These are phyloP conservation scores for Amniataba percoides DNA, from an alignment of 2,797 vertebrate genomes.

Conservation along the genomic window DNA sequence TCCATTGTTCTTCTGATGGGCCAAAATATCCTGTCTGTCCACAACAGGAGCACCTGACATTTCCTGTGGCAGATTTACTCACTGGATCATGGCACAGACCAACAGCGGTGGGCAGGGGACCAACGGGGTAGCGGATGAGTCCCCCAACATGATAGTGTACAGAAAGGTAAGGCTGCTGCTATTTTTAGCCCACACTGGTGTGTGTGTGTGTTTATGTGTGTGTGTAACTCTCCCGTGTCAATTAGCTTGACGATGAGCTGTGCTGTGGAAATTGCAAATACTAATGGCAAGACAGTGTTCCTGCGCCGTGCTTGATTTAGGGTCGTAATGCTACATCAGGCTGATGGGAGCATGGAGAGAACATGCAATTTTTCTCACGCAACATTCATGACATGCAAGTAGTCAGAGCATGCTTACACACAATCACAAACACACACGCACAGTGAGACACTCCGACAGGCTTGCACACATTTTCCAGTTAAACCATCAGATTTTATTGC, in stretches of 20 bases:
- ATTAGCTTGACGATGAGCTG: slow-evolving; percentile 61
- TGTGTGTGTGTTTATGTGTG: slow-evolving; percentile 32
- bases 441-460: not conserved
- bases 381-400: slow-evolving; percentile 33
- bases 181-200: slow-evolving; percentile 67
- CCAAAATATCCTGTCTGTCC: slow-evolving; percentile 68
- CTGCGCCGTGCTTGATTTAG: slow-evolving; percentile 54
- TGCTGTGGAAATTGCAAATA: slow-evolving; percentile 48
- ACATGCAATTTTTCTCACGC: slow-evolving; percentile 36
- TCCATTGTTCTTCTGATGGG: slow-evolving; percentile 54
- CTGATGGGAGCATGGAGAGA: slow-evolving; percentile 40
- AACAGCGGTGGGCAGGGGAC: slow-evolving; percentile 94
- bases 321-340: slow-evolving; percentile 36
- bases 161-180: slow-evolving; percentile 91
- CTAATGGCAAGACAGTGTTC: slow-evolving; percentile 54
- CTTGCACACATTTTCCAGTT: slow-evolving; percentile 24
- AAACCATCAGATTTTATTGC: slow-evolving; percentile 36
- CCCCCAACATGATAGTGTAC: slow-evolving; percentile 98
- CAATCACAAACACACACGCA: not conserved
- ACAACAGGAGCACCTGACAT: slow-evolving; percentile 82
- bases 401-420: slow-evolving; percentile 1
- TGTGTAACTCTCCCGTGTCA: slow-evolving; percentile 43
- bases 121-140: slow-evolving; percentile 95
- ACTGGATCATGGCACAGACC: slow-evolving; percentile 95
- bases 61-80: slow-evolving; percentile 74